Conservation (phyloP, 2,888 invertebrate genomes). For the Apodemia zela region DNA sequence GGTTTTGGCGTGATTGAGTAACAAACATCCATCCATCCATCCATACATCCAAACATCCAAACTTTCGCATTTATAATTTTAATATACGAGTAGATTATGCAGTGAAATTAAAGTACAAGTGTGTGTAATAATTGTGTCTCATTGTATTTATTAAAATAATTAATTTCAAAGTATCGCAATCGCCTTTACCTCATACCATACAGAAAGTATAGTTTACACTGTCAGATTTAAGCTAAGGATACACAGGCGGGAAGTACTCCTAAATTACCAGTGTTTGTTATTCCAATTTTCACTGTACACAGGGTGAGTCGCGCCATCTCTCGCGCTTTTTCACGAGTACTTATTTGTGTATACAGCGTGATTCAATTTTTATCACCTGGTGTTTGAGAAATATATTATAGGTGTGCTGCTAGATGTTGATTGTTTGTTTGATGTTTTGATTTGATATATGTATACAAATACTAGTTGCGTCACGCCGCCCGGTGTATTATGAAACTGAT, state of each 20-base stretch:
- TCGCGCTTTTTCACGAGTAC: background rate
- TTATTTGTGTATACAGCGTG: background rate
- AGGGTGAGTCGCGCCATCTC: background rate
- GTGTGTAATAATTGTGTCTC: too few species aligned
- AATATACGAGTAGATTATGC: too few species aligned
- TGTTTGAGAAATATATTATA: background rate
- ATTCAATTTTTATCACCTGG: conserved; percentile 5
- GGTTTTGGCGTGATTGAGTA: too few species aligned
- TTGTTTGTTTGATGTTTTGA: too few species aligned
- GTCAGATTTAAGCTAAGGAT: conserved; percentile 34
- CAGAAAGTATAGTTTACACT: conserved; percentile 37
- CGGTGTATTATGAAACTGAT: too few species aligned
- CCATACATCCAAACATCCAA: too few species aligned
- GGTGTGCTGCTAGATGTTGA: background rate
- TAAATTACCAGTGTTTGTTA: conserved; percentile 41
- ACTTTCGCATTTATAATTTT: too few species aligned
- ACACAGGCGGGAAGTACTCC: conserved; percentile 32
- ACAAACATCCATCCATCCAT: too few species aligned
- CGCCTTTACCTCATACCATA: conserved; percentile 25
- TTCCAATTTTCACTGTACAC: conserved; percentile 37
- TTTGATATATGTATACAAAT: background rate
- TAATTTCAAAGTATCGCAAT: conserved; percentile 16
- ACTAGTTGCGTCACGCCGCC: background rate
- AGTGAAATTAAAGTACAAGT: too few species aligned
- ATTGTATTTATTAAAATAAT: too few species aligned